These are phyloP conservation scores for Temnothorax longispinosus DNA, from an alignment of 1,140 invertebrate species.

Conservation along the genomic window DNA sequence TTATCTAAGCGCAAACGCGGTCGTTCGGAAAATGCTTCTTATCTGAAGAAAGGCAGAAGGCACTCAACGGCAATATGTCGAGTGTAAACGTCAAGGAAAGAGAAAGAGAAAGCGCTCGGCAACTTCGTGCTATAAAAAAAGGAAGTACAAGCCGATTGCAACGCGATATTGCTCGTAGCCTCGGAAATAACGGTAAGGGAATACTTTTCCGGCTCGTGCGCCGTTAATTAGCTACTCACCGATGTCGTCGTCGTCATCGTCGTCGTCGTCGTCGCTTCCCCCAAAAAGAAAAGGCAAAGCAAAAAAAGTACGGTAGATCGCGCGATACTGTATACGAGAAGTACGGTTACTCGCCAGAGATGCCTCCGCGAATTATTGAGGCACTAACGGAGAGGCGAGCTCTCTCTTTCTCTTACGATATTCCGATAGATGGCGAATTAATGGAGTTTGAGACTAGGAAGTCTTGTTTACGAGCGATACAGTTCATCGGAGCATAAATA, in stretches of 20 bases:
- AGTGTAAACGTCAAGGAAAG: not conserved
- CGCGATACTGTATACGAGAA: slow-evolving; percentile 21
- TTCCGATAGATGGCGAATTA: slow-evolving; percentile 78
- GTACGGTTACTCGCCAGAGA: slow-evolving; percentile 48
- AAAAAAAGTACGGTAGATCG: not conserved
- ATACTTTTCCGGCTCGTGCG: slow-evolving; percentile 21
- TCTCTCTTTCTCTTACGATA: slow-evolving; percentile 66
- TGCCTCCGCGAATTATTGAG: slow-evolving; percentile 73
- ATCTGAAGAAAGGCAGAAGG: slow-evolving; percentile 3
- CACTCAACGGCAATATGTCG: not conserved
- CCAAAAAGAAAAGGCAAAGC: not conserved
- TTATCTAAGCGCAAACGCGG: not conserved
- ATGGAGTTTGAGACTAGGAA: slow-evolving; percentile 73
- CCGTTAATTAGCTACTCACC: slow-evolving; percentile 55
- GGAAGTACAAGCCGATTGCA: slow-evolving; percentile 13
- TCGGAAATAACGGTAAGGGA: slow-evolving; percentile 23
- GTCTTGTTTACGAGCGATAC: slow-evolving; percentile 79
- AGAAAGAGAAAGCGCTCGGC: slow-evolving; percentile 18
- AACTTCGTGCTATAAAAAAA: not conserved
- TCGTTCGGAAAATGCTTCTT: slow-evolving; percentile 7
- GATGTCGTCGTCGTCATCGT: slow-evolving; percentile 10
- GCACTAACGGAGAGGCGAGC: slow-evolving; percentile 70
- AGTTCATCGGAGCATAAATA: slow-evolving; percentile 82
- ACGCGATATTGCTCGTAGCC: slow-evolving; percentile 20
- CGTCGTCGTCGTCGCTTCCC: not conserved